A percentile compares a stretch with the other conserved stretches of the same genome.
These are phyloP conservation scores for Sitta carolinensis DNA, from an alignment of 2,797 vertebrate genomes.

Conservation along the genomic window DNA sequence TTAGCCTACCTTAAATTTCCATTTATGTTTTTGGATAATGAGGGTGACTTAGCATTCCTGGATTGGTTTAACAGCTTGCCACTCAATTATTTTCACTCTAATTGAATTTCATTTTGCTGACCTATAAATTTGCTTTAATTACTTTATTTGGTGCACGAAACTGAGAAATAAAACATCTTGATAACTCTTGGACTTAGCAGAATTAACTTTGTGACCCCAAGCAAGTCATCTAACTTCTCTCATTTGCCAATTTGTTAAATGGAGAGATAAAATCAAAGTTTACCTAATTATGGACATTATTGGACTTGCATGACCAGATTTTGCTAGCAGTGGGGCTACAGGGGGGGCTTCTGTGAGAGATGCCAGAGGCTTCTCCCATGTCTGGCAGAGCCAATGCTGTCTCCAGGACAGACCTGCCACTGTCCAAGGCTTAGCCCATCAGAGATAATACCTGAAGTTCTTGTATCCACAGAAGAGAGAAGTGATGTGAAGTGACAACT, in stretches of 20 bases:
- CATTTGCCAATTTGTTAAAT: not conserved
- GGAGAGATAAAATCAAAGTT: not conserved
- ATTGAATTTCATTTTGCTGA: not conserved
- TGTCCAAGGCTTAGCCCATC: not conserved
- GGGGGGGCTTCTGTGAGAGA: not conserved
- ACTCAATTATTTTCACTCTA: not conserved
- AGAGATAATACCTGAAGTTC: not conserved
- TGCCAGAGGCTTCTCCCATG: not conserved
- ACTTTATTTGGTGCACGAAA: not conserved
- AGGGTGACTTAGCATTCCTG: not conserved
- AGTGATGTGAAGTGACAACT: not conserved
- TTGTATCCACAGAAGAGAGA: not conserved
- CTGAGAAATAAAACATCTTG: not conserved
- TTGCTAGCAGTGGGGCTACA: not conserved
- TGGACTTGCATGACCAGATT: not conserved
- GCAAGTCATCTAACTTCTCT: not conserved
- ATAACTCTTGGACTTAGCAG: not conserved
- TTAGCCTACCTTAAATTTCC: not conserved
- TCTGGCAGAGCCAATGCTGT: fast-evolving
- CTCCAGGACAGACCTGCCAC: not conserved
- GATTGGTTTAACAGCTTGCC: not conserved
- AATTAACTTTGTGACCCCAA: not conserved
- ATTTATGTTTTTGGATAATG: not conserved
- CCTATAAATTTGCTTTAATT: not conserved
- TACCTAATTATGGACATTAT: not conserved